Base-by-base conservation (phyloP, 2,113 vertebrate genomes). In the Pampusana beccarii region DNA sequence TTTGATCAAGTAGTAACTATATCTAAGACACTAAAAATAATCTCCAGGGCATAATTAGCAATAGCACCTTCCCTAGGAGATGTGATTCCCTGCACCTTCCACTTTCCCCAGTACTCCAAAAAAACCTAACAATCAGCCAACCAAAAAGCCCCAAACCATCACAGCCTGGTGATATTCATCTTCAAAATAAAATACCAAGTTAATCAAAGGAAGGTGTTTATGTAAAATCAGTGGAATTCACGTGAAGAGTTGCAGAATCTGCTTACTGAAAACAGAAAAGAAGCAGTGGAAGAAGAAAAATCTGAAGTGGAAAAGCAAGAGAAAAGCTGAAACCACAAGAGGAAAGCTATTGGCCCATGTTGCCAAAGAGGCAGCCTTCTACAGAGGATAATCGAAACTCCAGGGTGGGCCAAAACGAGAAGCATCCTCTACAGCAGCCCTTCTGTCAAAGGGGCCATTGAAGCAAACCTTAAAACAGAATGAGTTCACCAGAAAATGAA, bases 1-100 rank as follows among this genome's bases (percentile, higher is more conserved):
- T 93, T 94, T 71, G 42, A 73, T 82, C 67, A 78, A 74, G 46
- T 58, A 58, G 58, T 44, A 88, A 88, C 88, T 90, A 90, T 67
- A 73, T 56, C 33, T 67, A 29, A 86, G 33, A 51, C 67, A 80
- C 33, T 34, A 70, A 90, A 73, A 70, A 95, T 51, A 74, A 73
- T 80, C 71, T 80, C 44, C 25, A 77, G 85, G 50, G 58, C 69
- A 57, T 83, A 93, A 92, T 88, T 91, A 91, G 75, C n/a, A 77
- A 54, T 42, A 80, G 34, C 38, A 42, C 46, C 71, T 80, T 93
- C 67, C 50, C 75, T 67, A 16, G 26, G 69, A 87, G 21, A 77
- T 66, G 25, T 5, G 34, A 71, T 62, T 74, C 11, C 15, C 23
- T 66, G 34, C 38, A 53, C 70, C 18, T 82, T 58, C 74, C 31